These are phyloP conservation scores for Serilophus lunatus DNA, from an alignment of 2,113 vertebrate genomes.

Conservation along the genomic window DNA sequence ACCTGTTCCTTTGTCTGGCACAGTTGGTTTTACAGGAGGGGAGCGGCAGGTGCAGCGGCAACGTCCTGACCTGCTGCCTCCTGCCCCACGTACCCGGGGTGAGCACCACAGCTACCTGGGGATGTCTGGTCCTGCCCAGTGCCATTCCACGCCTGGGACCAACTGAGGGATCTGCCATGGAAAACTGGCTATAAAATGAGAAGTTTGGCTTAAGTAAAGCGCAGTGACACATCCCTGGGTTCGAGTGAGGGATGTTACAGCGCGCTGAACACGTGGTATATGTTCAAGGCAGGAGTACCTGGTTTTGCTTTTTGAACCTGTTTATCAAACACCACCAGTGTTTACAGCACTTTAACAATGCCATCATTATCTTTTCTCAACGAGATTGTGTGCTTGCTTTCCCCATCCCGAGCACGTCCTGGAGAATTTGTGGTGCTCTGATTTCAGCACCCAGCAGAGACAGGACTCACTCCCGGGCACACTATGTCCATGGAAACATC, in stretches of 20 bases:
- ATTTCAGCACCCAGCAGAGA: background rate
- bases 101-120: background rate
- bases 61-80: background rate
- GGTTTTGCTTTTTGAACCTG: background rate
- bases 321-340: background rate
- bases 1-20: background rate
- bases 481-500: background rate
- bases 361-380: background rate
- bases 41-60: accelerated
- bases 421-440: background rate
- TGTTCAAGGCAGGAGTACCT: background rate
- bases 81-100: accelerated
- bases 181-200: background rate
- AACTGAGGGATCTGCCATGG: background rate
- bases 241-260: accelerated
- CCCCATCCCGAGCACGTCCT: background rate
- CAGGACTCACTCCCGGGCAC: background rate
- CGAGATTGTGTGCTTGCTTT: background rate
- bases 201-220: background rate
- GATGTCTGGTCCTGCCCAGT: accelerated
- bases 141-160: accelerated
- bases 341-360: background rate
- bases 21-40: background rate
- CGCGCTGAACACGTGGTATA: accelerated
- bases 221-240: background rate